Conservation (phyloP, 2,113 vertebrate species). For the Stomatorhinus ivindoensis region DNA sequence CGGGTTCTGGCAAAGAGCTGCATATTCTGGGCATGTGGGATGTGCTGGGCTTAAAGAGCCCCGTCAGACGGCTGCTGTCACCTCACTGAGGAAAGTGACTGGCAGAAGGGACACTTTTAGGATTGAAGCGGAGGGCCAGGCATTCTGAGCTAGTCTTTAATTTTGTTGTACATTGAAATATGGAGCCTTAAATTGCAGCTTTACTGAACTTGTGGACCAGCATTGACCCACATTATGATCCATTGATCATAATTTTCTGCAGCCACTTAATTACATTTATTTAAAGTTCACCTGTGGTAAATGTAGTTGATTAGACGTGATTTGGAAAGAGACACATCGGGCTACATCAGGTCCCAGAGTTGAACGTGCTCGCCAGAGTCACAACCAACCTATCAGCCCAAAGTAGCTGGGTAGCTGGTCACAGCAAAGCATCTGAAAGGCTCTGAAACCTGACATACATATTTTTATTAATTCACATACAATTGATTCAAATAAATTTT, state of each 20-base stretch:
- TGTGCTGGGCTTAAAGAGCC: neutral
- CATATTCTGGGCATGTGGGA: neutral
- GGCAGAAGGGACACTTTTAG: neutral
- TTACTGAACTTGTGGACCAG: neutral
- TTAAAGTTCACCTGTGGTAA: neutral
- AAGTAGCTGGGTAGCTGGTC: neutral
- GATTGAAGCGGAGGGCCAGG: neutral
- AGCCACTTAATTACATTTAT: neutral
- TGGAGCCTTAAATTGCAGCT: neutral
- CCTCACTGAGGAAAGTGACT: neutral
- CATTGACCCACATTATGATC: neutral
- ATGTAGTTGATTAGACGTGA: neutral
- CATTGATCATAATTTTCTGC: neutral
- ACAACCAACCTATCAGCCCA: neutral
- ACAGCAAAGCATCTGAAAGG: neutral
- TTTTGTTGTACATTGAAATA: neutral
- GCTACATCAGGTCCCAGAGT: neutral
- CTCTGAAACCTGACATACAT: neutral
- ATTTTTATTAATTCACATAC: neutral
- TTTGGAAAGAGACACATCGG: neutral
- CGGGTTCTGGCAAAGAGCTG: neutral
- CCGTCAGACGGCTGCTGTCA: neutral
- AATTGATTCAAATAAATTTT: neutral
- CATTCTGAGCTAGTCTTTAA: neutral
- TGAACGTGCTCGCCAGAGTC: neutral